Conservation (phyloP, 2,888 invertebrate genomes). For the Tachina grossa region DNA sequence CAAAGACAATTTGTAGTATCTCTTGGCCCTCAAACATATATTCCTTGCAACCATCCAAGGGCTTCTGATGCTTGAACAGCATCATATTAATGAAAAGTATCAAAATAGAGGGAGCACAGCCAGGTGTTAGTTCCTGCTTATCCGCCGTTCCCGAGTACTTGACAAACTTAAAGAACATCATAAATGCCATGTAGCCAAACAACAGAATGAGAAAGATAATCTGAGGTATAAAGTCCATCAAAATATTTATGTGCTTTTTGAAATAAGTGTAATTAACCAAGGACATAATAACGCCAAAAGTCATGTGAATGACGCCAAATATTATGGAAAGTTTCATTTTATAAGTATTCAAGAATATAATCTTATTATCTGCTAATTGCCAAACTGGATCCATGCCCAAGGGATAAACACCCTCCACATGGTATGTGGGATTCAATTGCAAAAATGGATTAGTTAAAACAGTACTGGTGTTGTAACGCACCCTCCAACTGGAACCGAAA, state of each 20-base stretch:
- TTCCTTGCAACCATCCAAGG: conserved; percentile 84
- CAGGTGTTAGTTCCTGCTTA: conserved; percentile 81
- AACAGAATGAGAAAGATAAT: conserved; percentile 92
- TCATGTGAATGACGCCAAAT: conserved; percentile 96
- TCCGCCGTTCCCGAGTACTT: conserved; percentile 85
- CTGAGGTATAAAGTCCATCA: conserved; percentile 96
- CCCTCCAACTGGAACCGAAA: conserved; percentile 94
- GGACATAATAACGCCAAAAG: conserved; percentile 94
- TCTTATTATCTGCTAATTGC: conserved; percentile 93
- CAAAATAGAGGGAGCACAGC: conserved; percentile 89
- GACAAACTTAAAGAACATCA: conserved; percentile 97
- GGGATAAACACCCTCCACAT: conserved; percentile 85
- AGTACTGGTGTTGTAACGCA: conserved; percentile 84
- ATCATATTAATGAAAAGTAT: conserved; percentile 92
- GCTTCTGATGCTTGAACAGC: conserved; percentile 84
- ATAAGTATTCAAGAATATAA: conserved; percentile 96
- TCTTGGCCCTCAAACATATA: conserved; percentile 89
- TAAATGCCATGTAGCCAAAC: conserved; percentile 95
- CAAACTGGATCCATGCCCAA: conserved; percentile 92
- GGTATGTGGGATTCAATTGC: conserved; percentile 86
- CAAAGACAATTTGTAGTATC: conserved; percentile 88
- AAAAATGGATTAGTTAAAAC: conserved; percentile 82
- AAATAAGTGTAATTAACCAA: conserved; percentile 90
- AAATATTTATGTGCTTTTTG: conserved; percentile 86
- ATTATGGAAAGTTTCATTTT: conserved; percentile 98